These are phyloP conservation scores for Heliconius hortense DNA, from an alignment of 2,888 invertebrate species.

Conservation along the genomic window DNA sequence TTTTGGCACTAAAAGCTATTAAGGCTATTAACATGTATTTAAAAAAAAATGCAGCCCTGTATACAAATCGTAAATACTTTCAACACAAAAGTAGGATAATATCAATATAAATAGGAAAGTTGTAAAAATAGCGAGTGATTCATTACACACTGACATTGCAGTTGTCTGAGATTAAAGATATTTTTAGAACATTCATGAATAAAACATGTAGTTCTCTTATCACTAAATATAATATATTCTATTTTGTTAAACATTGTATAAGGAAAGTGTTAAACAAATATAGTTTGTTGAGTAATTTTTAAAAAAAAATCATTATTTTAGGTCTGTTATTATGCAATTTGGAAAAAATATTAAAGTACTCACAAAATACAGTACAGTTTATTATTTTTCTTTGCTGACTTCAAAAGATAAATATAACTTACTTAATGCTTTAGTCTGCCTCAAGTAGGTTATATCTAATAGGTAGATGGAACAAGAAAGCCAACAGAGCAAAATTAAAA, in stretches of 20 bases:
- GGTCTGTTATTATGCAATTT: background rate
- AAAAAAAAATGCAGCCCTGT: background rate
- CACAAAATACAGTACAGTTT: too few relatives aligned
- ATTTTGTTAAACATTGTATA: background rate
- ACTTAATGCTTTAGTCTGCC: too few relatives aligned
- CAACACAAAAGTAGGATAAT: background rate
- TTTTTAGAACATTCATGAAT: constrained; percentile 28
- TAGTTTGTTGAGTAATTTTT: background rate
- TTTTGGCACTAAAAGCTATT: background rate
- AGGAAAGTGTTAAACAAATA: constrained; percentile 1
- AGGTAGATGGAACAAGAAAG: too few relatives aligned
- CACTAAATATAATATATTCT: constrained; percentile 12
- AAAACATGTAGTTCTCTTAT: constrained; percentile 24
- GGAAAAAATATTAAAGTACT: background rate
- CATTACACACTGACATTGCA: constrained; percentile 29
- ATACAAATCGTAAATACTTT: background rate
- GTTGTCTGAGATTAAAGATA: constrained; percentile 29
- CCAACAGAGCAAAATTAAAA: too few relatives aligned
- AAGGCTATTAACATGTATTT: background rate
- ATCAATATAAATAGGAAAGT: constrained; percentile 11
- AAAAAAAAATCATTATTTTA: background rate
- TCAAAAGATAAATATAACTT: too few relatives aligned
- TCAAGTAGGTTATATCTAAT: too few relatives aligned
- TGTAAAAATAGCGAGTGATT: constrained; percentile 31
- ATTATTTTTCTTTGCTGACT: too few relatives aligned